A percentile compares a stretch with the other conserved stretches of the same genome.
These are phyloP conservation scores for Syngnathoides biaculeatus DNA, from an alignment of 2,113 vertebrate species.

Conservation along the genomic window DNA sequence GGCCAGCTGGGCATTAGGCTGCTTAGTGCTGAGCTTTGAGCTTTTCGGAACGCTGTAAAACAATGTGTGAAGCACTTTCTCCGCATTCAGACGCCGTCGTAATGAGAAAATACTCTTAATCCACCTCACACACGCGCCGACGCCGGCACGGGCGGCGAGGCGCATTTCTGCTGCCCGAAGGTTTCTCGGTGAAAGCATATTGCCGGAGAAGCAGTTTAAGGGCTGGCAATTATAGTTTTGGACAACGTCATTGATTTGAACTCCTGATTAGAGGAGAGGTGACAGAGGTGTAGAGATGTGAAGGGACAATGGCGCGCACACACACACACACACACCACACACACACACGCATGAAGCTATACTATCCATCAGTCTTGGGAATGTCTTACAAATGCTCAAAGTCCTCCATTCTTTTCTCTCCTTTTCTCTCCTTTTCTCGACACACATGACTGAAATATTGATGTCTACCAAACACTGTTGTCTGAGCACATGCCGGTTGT, in stretches of 20 bases:
- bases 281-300: conserved; percentile 69
- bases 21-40: conserved; percentile 69
- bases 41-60: conserved; percentile 69
- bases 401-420: conserved; percentile 19
- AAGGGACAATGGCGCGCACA: conserved; percentile 18
- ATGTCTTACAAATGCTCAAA: conserved; percentile 55
- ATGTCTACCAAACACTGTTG: conserved; percentile 58
- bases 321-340: conserved; percentile 20
- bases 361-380: conserved; percentile 48
- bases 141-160: conserved; percentile 49
- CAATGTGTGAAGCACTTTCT: conserved; percentile 72
- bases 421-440: conserved; percentile 44
- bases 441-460: conserved; percentile 72
- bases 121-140: conserved; percentile 55
- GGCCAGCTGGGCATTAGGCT: conserved; percentile 56
- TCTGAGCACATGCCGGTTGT: conserved; percentile 64
- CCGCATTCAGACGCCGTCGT: conserved; percentile 63
- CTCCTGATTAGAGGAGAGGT: conserved; percentile 77
- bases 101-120: conserved; percentile 76
- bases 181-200: conserved; percentile 74
- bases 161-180: conserved; percentile 73
- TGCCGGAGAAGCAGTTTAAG: conserved; percentile 77
- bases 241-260: conserved; percentile 80
- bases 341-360: conserved; percentile 23
- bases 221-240: conserved; percentile 78